phyloP scores from a whole-genome alignment of 2,113 vertebrate genomes.

The Syrmaticus mikado region DNA sequence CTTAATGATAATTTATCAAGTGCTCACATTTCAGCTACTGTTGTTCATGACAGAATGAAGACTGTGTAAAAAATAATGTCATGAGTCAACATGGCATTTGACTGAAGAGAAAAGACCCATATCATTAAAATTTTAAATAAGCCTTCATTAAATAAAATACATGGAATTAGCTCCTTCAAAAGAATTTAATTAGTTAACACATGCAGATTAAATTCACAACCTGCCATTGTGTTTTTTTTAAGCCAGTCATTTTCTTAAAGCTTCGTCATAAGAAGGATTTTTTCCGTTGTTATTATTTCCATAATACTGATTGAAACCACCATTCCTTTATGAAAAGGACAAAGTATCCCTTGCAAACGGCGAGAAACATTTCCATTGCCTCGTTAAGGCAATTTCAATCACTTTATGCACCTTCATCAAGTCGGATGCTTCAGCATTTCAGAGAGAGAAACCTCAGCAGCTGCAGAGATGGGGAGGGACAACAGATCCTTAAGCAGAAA shows the following conservation, averaged over 20 bases:
- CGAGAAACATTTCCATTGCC: neutral
- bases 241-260: neutral
- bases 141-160: slow-evolving; percentile 56
- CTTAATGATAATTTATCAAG: slow-evolving; percentile 56
- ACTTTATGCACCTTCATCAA: slow-evolving; percentile 48
- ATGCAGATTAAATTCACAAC: slow-evolving; percentile 48
- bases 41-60: slow-evolving; percentile 58
- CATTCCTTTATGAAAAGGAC: neutral
- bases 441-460: slow-evolving; percentile 39
- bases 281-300: slow-evolving; percentile 15
- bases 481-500: slow-evolving; percentile 58
- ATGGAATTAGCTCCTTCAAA: slow-evolving; percentile 55
- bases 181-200: slow-evolving; percentile 40
- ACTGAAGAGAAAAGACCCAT: slow-evolving; percentile 1
- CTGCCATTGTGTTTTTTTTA: slow-evolving; percentile 8
- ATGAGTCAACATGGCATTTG: slow-evolving; percentile 47
- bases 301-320: neutral
- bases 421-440: slow-evolving; percentile 26
- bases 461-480: slow-evolving; percentile 56
- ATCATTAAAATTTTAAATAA: slow-evolving; percentile 57
- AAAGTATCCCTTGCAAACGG: slow-evolving; percentile 2
- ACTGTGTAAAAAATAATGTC: slow-evolving; percentile 49
- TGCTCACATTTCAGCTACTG: neutral
- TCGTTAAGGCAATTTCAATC: slow-evolving; percentile 40
- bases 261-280: neutral